These are phyloP conservation scores for Heterotilapia buettikoferi DNA, from an alignment of 2,113 vertebrate genomes.

Conservation along the genomic window DNA sequence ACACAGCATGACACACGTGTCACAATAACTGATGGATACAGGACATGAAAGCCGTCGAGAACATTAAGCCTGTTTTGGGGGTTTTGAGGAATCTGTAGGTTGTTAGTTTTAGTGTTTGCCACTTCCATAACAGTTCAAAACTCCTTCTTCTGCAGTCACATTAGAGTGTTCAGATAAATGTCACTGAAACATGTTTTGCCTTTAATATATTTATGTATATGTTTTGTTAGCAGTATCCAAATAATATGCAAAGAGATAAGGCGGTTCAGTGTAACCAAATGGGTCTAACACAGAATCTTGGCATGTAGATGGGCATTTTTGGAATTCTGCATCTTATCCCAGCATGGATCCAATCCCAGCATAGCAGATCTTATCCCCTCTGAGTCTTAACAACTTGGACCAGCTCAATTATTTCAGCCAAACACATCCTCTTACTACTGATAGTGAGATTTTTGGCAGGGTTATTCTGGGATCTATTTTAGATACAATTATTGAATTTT, in stretches of 20 bases:
- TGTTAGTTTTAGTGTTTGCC: not conserved
- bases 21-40: slow-evolving; percentile 51
- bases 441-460: slow-evolving; percentile 9
- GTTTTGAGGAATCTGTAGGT: slow-evolving; percentile 37
- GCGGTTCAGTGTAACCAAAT: slow-evolving; percentile 25
- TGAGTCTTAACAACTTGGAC: slow-evolving; percentile 45
- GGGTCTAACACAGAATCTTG: slow-evolving; percentile 40
- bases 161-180: not conserved
- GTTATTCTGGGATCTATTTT: not conserved
- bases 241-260: slow-evolving; percentile 38
- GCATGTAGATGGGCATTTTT: slow-evolving; percentile 66
- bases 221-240: not conserved
- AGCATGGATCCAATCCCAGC: slow-evolving; percentile 54
- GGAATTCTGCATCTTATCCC: slow-evolving; percentile 73
- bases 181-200: slow-evolving; percentile 15
- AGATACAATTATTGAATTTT: not conserved
- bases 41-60: slow-evolving; percentile 40
- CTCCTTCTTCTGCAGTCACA: not conserved
- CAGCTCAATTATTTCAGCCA: slow-evolving; percentile 16
- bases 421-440: slow-evolving; percentile 5
- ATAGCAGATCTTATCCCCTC: slow-evolving; percentile 58
- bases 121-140: not conserved
- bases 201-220: not conserved
- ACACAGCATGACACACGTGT: slow-evolving; percentile 29
- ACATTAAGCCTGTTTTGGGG: slow-evolving; percentile 36